Evolutionary conservation across 2,888 invertebrate genomes (phyloP), one percentile per base, ranked within the genome.

Genomic region (Cloeon dipterum): DNA sequence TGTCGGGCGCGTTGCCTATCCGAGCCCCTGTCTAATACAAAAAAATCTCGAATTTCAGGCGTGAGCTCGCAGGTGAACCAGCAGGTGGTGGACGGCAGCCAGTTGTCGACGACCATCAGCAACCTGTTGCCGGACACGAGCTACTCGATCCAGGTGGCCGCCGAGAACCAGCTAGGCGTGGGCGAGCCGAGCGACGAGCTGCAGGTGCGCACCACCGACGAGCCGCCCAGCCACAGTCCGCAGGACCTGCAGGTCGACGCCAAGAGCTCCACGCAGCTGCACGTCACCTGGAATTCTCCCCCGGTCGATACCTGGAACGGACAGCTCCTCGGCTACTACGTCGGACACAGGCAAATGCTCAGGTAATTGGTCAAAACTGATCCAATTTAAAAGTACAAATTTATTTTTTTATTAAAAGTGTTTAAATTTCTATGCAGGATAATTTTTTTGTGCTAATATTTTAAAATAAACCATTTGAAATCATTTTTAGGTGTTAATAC

Each of bases 41-140:
- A n/a, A n/a, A n/a, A n/a, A n/a, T n/a, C n/a, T n/a, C n/a, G n/a
- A n/a, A n/a, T n/a, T n/a, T n/a, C n/a, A n/a, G n/a, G n/a, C n/a
- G n/a, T n/a, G n/a, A n/a, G n/a, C n/a, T n/a, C n/a, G n/a, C n/a
- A n/a, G n/a, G n/a, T n/a, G n/a, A n/a, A n/a, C n/a, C 29, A 29
- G 14, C 29, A 29, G n/a, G 8, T 50, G 2, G 49, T 55, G n/a
- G 42, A 48, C 4, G 49, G 50, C 3, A 42, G 48, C 3, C 46
- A 50, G 18, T 46, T 47, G 16, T 45, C 49, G 3, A 49, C 52
- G 14, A 50, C 49, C n/a, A 41, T 65, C 32, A 45, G 63, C n/a
- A 59, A 61, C 2, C 51, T 71, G 2, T 64, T 63, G 45, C 70
- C 70, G 1, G 63, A 66, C 8, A 54, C 66, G 8, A 59, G 61